These are phyloP conservation scores for Aleiodes testaceus DNA, from an alignment of 2,888 invertebrate species.

Conservation along the genomic window DNA sequence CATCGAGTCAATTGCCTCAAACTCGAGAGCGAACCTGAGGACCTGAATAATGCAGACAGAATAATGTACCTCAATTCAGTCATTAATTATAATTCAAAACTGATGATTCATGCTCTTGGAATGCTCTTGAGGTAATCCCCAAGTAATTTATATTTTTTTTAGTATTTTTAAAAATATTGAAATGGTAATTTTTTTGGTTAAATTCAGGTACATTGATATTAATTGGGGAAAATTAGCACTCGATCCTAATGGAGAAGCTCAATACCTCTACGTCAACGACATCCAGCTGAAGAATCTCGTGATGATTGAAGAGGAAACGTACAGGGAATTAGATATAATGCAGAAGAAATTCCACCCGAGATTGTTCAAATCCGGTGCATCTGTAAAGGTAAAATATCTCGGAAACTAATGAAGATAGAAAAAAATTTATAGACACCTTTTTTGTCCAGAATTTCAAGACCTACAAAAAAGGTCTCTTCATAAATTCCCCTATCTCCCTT, in stretches of 20 bases:
- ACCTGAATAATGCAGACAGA: constrained; percentile 76
- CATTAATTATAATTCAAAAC: constrained; percentile 78
- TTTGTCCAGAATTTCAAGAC: no score
- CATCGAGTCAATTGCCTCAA: constrained; percentile 75
- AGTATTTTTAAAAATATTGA: no score
- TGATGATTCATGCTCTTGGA: constrained; percentile 82
- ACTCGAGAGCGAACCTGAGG: constrained; percentile 75
- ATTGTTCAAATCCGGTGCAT: constrained; percentile 80
- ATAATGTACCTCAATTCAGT: constrained; percentile 77
- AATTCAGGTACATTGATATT: constrained; percentile 77
- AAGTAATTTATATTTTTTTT: no score
- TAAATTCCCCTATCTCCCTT: no score
- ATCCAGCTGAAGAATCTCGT: constrained; percentile 81
- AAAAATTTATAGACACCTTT: no score
- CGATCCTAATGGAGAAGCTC: constrained; percentile 74
- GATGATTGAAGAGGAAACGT: constrained; percentile 82
- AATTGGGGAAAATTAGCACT: constrained; percentile 76
- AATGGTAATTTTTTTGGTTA: no score
- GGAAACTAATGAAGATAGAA: no score
- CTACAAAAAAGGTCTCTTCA: no score
- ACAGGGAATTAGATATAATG: constrained; percentile 86
- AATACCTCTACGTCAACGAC: constrained; percentile 76
- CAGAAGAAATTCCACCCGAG: constrained; percentile 83
- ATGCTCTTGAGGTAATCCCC: constrained; percentile 76
- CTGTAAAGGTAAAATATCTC: no score